Evolutionary conservation across 35 echinoderm and acorn worm species (phyloP), one percentile per base, ranked within the genome.

Genomic region (Diadema setosum): DNA sequence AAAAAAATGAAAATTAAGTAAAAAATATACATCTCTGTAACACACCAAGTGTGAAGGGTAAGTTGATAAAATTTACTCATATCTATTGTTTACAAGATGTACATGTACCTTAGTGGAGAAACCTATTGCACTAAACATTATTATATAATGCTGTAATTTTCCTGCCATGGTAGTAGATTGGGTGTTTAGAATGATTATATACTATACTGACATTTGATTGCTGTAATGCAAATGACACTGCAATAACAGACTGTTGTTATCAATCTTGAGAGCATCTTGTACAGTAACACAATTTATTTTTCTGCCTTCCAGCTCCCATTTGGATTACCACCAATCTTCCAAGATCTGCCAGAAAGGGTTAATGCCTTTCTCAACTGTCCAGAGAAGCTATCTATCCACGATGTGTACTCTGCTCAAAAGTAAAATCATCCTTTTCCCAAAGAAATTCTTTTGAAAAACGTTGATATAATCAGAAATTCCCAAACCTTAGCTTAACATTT

Each of bases 311-410:
- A 95, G 93, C 50, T 95, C 16, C 93, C 93, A 0, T 81, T 82
- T 88, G 93, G 93, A 17, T 81, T 95, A 40, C 93, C 93, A 75
- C 93, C 93, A 75, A 64, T 95, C 24, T 36, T 95, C 18, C 58
- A 37, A 36, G 89, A 91, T 42, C 46, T 95, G n/a, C 20, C 40
- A 58, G n/a, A 83, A 4, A 82, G 67, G 64, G 58, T 87, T 8
- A 75, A 60, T 29, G 57, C 58, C 17, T 91, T 81, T 21, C 84
- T 97, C 32, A 60, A 82, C 34, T 61, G 83, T 58, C 83, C 87
- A 15, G 91, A 93, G 29, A 75, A 80, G 37, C 65, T 97, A 73
- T 87, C 91, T 36, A 90, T 97, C 2, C 91, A 93, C 52, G 59
- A 90, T 31, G 42, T 93, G 9, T 34, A 57, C 34, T 59, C 50